Evolutionary conservation across 2,113 vertebrate species (phyloP), one percentile per base, ranked within the genome.

Genomic region (Larimichthys polyactis): DNA sequence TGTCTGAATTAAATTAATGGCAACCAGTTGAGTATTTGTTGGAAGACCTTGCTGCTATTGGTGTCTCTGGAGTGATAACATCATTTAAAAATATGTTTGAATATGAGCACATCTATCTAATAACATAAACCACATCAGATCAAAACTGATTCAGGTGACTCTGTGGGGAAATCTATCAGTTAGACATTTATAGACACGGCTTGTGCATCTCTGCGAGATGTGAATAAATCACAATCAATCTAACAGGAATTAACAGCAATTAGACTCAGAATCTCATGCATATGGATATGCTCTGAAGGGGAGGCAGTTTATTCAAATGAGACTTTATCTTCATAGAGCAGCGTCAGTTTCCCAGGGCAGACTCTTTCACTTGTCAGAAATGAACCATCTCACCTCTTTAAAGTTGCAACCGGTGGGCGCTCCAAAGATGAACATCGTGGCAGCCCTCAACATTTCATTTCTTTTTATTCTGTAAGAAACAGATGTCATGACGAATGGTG

Each of bases 301-400:
- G 69, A 81, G 84, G 76, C 64, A 76, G 65, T 91, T 93, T 86
- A 93, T 90, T 90, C 75, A 91, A 89, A 92, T 88, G 59, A 78
- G 85, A 84, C 86, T 90, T 83, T 92, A 92, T 93, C 88, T 91
- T 86, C 52, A n/a, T 63, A 52, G 78, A 90, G 85, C 80, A 82
- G 83, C 5, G 60, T 81, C 75, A 77, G 69, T 81, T 86, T 89
- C 73, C 68, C 74, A 74, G 57, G 65, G 80, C 48, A 51, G 10
- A 19, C 54, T 57, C 80, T 86, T 90, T 86, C 85, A 86, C 82
- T 79, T 87, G 82, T 92, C 82, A 89, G 57, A 75, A 89, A 91
- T 87, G 82, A 90, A 83, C 85, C 71, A 82, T 91, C 71, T 89
- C 72, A 75, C 72, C 55, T 88, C 78, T 77, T 84, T 71, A 78